phyloP scores from a whole-genome alignment of 2,888 invertebrate genomes.

The Diaphora mendica region DNA sequence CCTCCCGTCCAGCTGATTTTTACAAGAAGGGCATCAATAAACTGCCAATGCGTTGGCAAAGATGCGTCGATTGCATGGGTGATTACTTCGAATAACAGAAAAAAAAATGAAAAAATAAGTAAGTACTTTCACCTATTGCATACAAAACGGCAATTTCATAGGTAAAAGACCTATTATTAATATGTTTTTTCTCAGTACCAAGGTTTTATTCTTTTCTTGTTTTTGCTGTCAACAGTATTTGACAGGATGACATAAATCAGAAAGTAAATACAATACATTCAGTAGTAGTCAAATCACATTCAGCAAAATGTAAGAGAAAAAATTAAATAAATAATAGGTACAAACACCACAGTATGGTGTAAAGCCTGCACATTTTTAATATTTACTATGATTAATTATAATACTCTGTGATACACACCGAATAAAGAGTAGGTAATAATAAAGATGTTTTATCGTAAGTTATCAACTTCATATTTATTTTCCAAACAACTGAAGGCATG shows the following conservation, averaged over 20 bases:
- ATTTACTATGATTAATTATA: background rate
- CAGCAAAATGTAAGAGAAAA: background rate
- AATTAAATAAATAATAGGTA: background rate
- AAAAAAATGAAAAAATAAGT: too few relatives aligned
- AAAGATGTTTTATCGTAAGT: conserved; percentile 41
- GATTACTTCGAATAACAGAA: too few relatives aligned
- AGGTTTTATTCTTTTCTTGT: background rate
- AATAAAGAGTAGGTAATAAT: background rate
- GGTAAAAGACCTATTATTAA: too few relatives aligned
- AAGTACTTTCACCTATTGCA: too few relatives aligned
- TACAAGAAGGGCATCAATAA: too few relatives aligned
- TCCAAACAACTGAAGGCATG: conserved; percentile 7
- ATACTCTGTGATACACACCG: background rate
- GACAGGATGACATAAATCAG: background rate
- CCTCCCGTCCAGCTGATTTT: too few relatives aligned
- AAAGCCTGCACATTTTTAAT: background rate
- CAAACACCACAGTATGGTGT: background rate
- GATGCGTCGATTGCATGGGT: too few relatives aligned
- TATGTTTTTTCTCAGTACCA: too few relatives aligned
- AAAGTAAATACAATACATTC: background rate
- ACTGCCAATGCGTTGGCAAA: too few relatives aligned
- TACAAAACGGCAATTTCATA: too few relatives aligned
- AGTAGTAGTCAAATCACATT: background rate
- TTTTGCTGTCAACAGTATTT: background rate
- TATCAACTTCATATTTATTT: conserved; percentile 15